These are phyloP conservation scores for Eulithis prunata DNA, from an alignment of 2,888 invertebrate genomes.

Conservation along the genomic window DNA sequence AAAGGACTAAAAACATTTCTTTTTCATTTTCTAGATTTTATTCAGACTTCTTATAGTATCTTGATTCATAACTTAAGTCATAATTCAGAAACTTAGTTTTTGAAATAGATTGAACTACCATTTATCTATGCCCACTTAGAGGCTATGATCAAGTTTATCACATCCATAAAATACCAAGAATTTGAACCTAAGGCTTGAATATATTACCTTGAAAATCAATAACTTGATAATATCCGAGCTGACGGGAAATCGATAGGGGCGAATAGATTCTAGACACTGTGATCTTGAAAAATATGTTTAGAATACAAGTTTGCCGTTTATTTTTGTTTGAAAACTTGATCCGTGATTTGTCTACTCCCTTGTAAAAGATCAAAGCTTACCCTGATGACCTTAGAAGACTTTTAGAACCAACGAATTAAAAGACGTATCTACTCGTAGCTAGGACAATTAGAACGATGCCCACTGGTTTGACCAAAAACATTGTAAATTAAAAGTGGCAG, in stretches of 20 bases:
- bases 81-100: background rate
- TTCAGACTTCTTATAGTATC: too few relatives aligned
- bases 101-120: background rate
- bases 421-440: too few relatives aligned
- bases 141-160: background rate
- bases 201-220: constrained; percentile 23
- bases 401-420: too few relatives aligned
- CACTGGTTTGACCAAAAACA: too few relatives aligned
- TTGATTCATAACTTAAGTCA: too few relatives aligned
- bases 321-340: background rate
- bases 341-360: background rate
- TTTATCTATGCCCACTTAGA: background rate
- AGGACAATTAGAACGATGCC: too few relatives aligned
- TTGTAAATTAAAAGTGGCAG: too few relatives aligned
- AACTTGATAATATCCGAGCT: constrained; percentile 4
- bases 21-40: too few relatives aligned
- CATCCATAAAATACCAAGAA: constrained; percentile 5
- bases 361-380: too few relatives aligned
- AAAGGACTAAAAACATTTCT: too few relatives aligned
- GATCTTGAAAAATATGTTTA: constrained; percentile 26
- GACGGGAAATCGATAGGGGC: constrained; percentile 15
- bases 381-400: too few relatives aligned
- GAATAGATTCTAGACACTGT: constrained; percentile 9
- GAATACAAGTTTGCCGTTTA: background rate
- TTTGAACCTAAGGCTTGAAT: constrained; percentile 11